Percentiles rank a stretch among this genome's conserved stretches.
Evolutionary conservation across 2,797 vertebrate species (phyloP).

Genomic region (Scolopax rusticola): DNA sequence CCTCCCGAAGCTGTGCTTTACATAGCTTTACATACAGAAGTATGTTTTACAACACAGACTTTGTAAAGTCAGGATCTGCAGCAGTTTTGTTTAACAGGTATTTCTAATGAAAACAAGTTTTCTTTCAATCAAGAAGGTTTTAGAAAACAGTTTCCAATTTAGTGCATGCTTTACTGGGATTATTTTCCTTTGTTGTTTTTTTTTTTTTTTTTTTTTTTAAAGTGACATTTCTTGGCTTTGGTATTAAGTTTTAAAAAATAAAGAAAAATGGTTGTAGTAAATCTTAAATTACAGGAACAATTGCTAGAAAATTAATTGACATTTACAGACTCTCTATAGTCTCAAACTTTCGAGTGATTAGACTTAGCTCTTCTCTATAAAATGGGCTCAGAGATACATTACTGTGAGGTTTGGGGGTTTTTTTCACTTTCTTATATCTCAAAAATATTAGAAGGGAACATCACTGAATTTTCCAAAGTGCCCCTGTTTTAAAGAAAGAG

Average conservation of each 20-base stretch:
- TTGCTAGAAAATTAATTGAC: neutral
- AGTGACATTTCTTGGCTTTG: neutral
- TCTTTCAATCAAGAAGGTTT: neutral
- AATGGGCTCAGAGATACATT: neutral
- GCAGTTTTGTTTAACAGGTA: neutral
- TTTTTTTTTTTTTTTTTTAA: neutral
- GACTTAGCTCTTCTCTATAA: neutral
- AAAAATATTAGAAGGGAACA: neutral
- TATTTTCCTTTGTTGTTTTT: neutral
- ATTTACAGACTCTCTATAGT: neutral
- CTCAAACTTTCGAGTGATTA: neutral
- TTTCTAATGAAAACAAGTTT: neutral
- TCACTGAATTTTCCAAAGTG: neutral
- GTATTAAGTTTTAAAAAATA: neutral
- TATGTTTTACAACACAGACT: neutral
- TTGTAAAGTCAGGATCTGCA: neutral
- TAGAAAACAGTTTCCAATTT: neutral
- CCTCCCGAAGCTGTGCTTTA: neutral
- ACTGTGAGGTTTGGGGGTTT: neutral
- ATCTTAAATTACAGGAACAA: neutral
- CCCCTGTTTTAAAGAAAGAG: neutral
- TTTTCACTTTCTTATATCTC: neutral
- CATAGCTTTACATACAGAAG: no score
- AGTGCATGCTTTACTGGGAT: neutral
- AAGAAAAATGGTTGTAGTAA: neutral